Evolutionary conservation across 2,113 vertebrate species (phyloP).

Genomic region (Bungarus multicinctus): DNA sequence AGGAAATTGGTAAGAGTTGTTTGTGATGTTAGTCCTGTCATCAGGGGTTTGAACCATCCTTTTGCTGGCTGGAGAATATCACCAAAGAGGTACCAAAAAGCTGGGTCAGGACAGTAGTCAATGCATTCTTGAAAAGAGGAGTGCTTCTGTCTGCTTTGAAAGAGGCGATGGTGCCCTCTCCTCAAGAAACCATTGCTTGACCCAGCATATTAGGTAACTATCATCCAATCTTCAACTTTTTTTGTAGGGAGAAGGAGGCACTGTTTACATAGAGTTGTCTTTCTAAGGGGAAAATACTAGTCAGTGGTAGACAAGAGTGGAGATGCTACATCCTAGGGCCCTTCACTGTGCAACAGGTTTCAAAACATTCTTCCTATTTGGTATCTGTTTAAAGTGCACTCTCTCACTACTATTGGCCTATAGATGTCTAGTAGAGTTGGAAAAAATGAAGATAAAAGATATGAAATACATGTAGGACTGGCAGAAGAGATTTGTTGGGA

Average conservation of each 20-base stretch:
- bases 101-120: neutral
- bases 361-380: too few species aligned
- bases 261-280: neutral
- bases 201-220: neutral
- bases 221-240: neutral
- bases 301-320: neutral
- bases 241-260: neutral
- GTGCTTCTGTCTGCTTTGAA: neutral
- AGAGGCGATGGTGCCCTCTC: neutral
- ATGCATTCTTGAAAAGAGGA: neutral
- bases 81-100: neutral
- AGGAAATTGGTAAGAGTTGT: neutral
- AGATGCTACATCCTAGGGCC: neutral
- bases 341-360: too few species aligned
- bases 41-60: neutral
- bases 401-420: neutral
- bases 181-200: neutral
- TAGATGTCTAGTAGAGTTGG: neutral
- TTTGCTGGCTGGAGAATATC: neutral
- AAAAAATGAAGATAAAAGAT: neutral
- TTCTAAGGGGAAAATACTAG: neutral
- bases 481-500: neutral
- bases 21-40: neutral
- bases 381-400: too few species aligned
- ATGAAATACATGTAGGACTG: neutral